These are phyloP conservation scores for Gymnobelideus leadbeateri DNA, from an alignment of 2,113 vertebrate genomes.

Conservation along the genomic window DNA sequence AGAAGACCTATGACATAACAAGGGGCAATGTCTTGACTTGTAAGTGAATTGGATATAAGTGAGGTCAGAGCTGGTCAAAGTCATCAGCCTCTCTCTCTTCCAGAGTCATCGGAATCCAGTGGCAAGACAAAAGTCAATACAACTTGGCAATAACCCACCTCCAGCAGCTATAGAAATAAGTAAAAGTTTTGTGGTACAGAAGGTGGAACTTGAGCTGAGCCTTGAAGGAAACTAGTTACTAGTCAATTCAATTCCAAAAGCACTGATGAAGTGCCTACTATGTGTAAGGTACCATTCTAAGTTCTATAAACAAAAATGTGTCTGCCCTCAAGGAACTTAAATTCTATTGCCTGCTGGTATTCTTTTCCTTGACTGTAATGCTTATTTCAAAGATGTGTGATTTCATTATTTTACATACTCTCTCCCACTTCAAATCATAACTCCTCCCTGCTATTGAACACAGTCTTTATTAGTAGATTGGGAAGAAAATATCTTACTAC, in stretches of 20 bases:
- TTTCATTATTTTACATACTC: neutral
- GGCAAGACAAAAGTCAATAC: too few species aligned
- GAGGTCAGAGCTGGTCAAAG: too few species aligned
- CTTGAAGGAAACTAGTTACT: neutral
- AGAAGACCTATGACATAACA: too few species aligned
- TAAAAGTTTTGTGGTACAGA: neutral
- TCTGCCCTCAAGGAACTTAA: neutral
- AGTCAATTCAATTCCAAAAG: neutral
- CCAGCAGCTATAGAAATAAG: neutral
- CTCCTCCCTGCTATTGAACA: too few species aligned
- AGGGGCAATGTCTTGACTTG: too few species aligned
- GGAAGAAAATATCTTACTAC: neutral
- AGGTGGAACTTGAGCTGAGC: neutral
- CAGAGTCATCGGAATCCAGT: too few species aligned
- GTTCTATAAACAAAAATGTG: neutral
- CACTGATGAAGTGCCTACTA: neutral
- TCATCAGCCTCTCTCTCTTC: too few species aligned
- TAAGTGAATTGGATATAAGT: too few species aligned
- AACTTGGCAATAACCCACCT: too few species aligned
- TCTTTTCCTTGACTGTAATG: neutral
- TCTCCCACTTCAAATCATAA: neutral
- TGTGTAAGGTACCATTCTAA: neutral
- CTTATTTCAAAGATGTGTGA: neutral
- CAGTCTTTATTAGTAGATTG: too few species aligned
- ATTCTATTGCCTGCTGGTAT: neutral